These are phyloP conservation scores for Porites rus DNA, from an alignment of 92 coral and sea anemone genomes.

Conservation along the genomic window DNA sequence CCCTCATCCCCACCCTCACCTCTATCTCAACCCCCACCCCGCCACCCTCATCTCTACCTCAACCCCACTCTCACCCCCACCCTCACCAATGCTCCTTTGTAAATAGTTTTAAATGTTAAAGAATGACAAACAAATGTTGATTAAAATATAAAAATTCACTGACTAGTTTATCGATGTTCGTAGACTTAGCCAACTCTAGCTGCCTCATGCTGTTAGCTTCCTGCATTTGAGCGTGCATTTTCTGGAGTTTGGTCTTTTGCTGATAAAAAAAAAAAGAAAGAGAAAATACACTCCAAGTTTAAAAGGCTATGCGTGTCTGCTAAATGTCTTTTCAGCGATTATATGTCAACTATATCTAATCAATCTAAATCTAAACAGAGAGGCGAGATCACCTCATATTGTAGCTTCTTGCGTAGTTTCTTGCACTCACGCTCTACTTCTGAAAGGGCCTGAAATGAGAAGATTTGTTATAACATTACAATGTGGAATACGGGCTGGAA, in stretches of 20 bases:
- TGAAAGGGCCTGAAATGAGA: conserved; percentile 78
- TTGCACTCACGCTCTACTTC: conserved; percentile 94
- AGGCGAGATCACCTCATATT: conserved; percentile 69
- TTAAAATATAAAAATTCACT: conserved; percentile 8
- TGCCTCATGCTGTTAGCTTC: conserved; percentile 90
- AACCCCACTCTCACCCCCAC: neutral
- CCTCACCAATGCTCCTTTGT: neutral
- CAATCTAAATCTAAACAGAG: neutral
- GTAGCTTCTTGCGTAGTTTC: conserved; percentile 83
- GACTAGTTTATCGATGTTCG: conserved; percentile 95
- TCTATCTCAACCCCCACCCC: neutral
- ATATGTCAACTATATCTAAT: neutral
- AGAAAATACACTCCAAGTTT: neutral
- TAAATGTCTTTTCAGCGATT: neutral
- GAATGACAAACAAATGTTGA: neutral
- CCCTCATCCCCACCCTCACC: too few species aligned
- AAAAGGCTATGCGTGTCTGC: neutral
- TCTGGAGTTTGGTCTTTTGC: conserved; percentile 96
- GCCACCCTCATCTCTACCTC: neutral
- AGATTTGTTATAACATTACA: neutral
- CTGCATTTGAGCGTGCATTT: conserved; percentile 94
- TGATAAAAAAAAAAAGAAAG: conserved; percentile 1
- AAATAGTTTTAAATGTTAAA: too few species aligned
- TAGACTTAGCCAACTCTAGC: conserved; percentile 95
- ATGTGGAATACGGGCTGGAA: neutral